phyloP scores from a whole-genome alignment of 2,113 vertebrate genomes.

The Varanus komodoensis region DNA sequence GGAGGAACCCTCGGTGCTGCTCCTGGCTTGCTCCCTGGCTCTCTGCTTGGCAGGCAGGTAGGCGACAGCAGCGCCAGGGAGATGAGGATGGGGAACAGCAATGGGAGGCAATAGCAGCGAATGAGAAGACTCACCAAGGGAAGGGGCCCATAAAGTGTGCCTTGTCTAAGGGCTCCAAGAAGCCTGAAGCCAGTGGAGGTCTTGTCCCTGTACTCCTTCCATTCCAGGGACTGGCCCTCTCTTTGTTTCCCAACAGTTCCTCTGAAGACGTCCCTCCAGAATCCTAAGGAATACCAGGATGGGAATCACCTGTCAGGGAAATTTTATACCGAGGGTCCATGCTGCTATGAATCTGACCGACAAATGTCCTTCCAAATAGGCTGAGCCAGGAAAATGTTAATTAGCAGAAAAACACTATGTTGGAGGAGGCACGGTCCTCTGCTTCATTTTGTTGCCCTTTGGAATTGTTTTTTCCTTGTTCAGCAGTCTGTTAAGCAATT shows the following conservation, averaged over 20 bases:
- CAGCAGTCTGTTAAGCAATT: not conserved
- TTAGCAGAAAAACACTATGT: not conserved
- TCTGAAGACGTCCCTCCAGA: not conserved
- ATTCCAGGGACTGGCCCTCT: not conserved
- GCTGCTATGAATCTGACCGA: not conserved
- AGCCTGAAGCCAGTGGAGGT: not conserved
- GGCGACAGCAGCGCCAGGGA: no score
- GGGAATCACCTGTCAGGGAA: not conserved
- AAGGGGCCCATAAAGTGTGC: no score
- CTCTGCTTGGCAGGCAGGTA: no score
- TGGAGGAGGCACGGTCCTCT: not conserved
- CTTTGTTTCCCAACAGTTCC: not conserved
- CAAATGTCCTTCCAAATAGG: not conserved
- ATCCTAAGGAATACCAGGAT: not conserved
- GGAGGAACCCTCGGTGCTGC: no score
- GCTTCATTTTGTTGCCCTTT: conserved; percentile 10
- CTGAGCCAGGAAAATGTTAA: not conserved
- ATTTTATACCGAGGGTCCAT: not conserved
- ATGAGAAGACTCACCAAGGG: no score
- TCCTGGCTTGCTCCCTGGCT: no score
- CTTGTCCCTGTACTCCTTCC: not conserved
- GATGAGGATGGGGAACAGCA: no score
- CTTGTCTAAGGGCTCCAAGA: no score
- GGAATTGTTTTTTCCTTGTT: conserved; percentile 21
- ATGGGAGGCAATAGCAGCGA: not conserved